These are phyloP conservation scores for Nycticorax nycticorax DNA, from an alignment of 2,113 vertebrate species.

Conservation along the genomic window DNA sequence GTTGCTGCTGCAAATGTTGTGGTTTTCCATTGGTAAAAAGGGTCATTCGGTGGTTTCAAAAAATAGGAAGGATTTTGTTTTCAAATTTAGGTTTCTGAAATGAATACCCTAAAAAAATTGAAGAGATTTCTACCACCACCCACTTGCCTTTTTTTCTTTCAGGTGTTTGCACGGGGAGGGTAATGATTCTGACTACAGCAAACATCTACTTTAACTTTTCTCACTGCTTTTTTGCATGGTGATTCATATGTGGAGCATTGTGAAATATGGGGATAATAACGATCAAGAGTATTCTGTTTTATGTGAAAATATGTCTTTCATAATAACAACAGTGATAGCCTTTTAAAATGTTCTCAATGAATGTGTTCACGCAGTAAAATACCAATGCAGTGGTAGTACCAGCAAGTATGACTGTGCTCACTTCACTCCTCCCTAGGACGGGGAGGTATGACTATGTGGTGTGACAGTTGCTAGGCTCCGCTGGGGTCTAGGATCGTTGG, in stretches of 20 bases:
- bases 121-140: not conserved
- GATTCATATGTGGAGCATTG: not conserved
- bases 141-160: not conserved
- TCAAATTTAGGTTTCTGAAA: not conserved
- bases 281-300: not conserved
- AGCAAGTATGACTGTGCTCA: not conserved
- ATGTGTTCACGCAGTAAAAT: not conserved
- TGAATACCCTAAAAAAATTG: not conserved
- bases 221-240: not conserved
- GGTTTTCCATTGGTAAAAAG: not conserved
- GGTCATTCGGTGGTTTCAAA: not conserved
- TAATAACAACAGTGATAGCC: not conserved
- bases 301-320: not conserved
- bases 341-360: not conserved
- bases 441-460: not conserved
- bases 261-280: not conserved
- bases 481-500: not conserved
- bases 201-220: not conserved
- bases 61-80: not conserved
- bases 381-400: not conserved
- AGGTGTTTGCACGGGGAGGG: not conserved
- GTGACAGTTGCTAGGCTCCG: not conserved
- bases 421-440: not conserved
- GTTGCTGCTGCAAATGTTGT: not conserved
- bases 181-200: not conserved